Conservation (phyloP, 2,113 vertebrate genomes). For the Anhinga anhinga region DNA sequence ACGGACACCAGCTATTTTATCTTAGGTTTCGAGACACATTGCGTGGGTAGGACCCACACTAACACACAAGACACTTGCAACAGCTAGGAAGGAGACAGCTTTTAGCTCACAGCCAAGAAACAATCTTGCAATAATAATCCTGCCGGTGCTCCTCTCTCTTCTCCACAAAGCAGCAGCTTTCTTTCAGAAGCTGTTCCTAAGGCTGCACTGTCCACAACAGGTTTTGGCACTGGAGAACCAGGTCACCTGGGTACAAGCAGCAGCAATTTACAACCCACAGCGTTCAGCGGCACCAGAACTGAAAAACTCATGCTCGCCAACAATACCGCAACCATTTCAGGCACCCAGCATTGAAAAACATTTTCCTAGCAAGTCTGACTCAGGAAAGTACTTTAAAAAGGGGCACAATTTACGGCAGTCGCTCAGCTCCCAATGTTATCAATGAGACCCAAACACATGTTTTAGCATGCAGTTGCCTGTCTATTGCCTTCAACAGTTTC, state of each 20-base stretch:
- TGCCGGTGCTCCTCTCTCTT: not conserved
- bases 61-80: not conserved
- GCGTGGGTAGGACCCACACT: not conserved
- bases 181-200: not conserved
- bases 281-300: not conserved
- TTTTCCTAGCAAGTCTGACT: not conserved
- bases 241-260: not conserved
- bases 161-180: not conserved
- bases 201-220: not conserved
- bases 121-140: not conserved
- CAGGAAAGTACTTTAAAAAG: not conserved
- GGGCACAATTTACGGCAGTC: not conserved
- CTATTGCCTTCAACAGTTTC: not conserved
- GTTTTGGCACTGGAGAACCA: not conserved
- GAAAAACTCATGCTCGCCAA: not conserved
- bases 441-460: not conserved
- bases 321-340: not conserved
- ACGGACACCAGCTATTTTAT: not conserved
- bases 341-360: not conserved
- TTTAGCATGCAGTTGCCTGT: not conserved
- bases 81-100: not conserved
- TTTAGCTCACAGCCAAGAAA: not conserved
- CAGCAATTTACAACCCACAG: not conserved
- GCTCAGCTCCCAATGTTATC: not conserved
- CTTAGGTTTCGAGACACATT: not conserved